Conservation (phyloP, 2,113 vertebrate genomes). For the Ctenomys sociabilis region DNA sequence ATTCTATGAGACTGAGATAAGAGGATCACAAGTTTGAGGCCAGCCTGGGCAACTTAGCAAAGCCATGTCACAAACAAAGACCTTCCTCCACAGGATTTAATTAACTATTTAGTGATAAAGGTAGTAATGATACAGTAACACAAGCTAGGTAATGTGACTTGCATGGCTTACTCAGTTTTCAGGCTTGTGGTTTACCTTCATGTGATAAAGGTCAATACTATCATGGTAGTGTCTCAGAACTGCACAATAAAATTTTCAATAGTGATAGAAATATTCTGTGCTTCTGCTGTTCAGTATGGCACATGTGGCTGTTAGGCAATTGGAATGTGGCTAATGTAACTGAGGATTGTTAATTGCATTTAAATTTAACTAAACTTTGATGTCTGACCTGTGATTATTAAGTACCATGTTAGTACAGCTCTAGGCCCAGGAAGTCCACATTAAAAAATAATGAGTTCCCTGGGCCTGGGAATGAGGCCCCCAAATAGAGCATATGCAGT, state of each 20-base stretch:
- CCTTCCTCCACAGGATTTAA: neutral
- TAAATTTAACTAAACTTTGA: neutral
- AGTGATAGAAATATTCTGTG: constrained; percentile 1
- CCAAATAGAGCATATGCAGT: neutral
- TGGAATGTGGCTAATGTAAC: neutral
- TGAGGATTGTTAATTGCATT: constrained; percentile 13
- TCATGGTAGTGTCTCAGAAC: neutral
- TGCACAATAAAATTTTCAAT: neutral
- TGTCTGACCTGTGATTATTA: neutral
- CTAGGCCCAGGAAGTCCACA: neutral
- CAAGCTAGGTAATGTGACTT: constrained; percentile 1
- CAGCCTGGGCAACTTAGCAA: neutral
- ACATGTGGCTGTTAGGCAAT: neutral
- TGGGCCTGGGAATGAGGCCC: neutral
- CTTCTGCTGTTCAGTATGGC: neutral
- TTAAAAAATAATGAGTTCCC: neutral
- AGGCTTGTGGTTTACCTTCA: neutral
- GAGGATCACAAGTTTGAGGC: too few relatives aligned
- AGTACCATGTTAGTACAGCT: neutral
- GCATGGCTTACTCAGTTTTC: constrained; percentile 5
- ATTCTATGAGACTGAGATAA: too few relatives aligned
- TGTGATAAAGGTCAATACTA: constrained; percentile 1
- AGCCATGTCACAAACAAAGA: neutral
- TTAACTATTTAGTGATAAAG: constrained; percentile 28
- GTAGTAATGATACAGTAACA: neutral